Evolutionary conservation across 2,797 vertebrate genomes (phyloP).

Genomic region (Aeoliscus strigatus): DNA sequence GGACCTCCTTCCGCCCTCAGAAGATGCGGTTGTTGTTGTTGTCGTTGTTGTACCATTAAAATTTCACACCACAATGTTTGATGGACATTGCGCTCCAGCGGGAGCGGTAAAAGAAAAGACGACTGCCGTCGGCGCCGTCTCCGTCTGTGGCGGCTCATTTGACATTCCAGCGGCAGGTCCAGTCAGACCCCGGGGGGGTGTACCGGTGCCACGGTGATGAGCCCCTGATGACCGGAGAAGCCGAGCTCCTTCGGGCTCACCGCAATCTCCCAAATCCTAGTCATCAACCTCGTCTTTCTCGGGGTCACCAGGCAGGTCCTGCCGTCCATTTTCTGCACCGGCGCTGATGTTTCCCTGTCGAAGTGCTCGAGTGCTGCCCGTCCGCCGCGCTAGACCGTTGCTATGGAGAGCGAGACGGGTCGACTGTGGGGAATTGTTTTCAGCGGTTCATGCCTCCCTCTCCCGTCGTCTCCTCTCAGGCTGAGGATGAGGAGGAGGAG

Average conservation of each 20-base stretch:
- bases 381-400: slow-evolving; percentile 21
- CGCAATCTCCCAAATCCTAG: slow-evolving; percentile 51
- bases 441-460: too few species aligned
- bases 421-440: too few species aligned
- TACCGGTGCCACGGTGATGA: slow-evolving; percentile 38
- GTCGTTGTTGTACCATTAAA: slow-evolving; percentile 32
- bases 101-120: too few species aligned
- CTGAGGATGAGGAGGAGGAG: slow-evolving; percentile 74
- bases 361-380: slow-evolving; percentile 16
- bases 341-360: not conserved
- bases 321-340: slow-evolving; percentile 22
- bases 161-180: slow-evolving; percentile 47
- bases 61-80: slow-evolving; percentile 13
- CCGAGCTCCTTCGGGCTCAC: slow-evolving; percentile 26
- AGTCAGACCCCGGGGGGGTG: slow-evolving; percentile 40
- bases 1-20: slow-evolving; percentile 26
- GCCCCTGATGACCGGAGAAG: slow-evolving; percentile 39
- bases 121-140: slow-evolving; percentile 21
- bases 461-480: slow-evolving; percentile 49
- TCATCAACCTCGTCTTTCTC: slow-evolving; percentile 33
- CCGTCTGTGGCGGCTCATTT: slow-evolving; percentile 28
- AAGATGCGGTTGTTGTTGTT: slow-evolving; percentile 41
- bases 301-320: slow-evolving; percentile 30
- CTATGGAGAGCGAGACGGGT: slow-evolving; percentile 28
- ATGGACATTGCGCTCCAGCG: slow-evolving; percentile 1